Evolutionary conservation across 2,797 vertebrate genomes (phyloP), one percentile per base, ranked within the genome.

Genomic region (Hydrolagus colliei): DNA sequence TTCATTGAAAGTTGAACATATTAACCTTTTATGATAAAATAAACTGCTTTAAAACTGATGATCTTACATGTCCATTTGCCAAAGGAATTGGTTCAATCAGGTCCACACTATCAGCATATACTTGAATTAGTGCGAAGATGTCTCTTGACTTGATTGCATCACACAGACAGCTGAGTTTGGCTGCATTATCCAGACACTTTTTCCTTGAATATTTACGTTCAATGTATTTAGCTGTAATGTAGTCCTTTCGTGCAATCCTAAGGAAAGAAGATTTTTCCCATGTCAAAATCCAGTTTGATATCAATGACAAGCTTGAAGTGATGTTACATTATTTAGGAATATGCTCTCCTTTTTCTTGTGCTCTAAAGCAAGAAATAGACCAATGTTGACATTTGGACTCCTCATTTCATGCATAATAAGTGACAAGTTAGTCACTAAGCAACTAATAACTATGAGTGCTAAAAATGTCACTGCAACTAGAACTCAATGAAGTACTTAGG

Each of bases 181-280:
- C 94, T 0, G 90, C 65, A 0, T 88, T 89, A 11, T 98, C 97
- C 0, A 89, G 86, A 63, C 95, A 95, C 87, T 95, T 97, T 87
- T 94, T 98, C 87, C 94, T 91, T 20, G 97, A 95, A 0, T 97
- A 99, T 71, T 94, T 95, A 87, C 95, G 96, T 90, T 98, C 97
- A 1, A 96, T 98, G 92, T 99, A 98, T 90, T 99, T 99, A 90
- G 97, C 96, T 2, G 93, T 95, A 90, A 99, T 99, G 91, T 99
- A 99, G 93, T 99, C 97, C 93, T 99, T 99, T 90, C 98, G 95
- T 86, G 96, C 96, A 88, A 96, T 97, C 98, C 98, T 99, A 93
- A 88, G 93, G 89, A 86, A 86, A 78, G 4, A 71, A 35, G 10
- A 20, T 22, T 12, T 63, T 82, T 82, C 14, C 27, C 27, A 65